Base-by-base conservation (phyloP, 2,113 vertebrate species). In the Saccopteryx leptura region DNA sequence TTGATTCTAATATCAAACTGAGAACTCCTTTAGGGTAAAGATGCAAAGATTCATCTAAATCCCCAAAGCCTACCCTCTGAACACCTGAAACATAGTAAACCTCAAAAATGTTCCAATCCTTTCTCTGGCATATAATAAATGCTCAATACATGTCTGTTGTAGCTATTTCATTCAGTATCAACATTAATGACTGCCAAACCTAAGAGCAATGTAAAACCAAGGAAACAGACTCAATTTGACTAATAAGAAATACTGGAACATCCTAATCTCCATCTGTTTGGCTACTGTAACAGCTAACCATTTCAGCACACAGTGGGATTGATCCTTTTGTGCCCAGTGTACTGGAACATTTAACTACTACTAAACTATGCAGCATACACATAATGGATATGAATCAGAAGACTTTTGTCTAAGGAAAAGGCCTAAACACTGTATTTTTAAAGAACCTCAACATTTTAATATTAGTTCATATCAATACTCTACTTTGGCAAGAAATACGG, bases 141-240 rank as follows among this genome's bases (percentile, higher is more conserved):
- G 69, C 21, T 89, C 50, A 75, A 12, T 56, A 82, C 66, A 82
- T 85, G 39, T 74, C 24, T 82, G n/a, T 52, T 39, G 2, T 56
- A 72, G 31, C 83, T 83, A 39, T 48, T 91, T 95, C 69, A 92
- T 69, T 91, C 24, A 72, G 3, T 58, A 78, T 74, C 79, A 95
- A 56, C 39, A 90, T 69, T 48, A 94, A 81, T 63, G 52, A 63
- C 58, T 86, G 71, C n/a, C 78, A 93, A 93, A 84, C 17, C 50
- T 93, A 91, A 75, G 7, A 82, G 46, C 28, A 81, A 72, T 56
- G 68, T 66, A 94, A 91, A 96, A 91, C 86, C 63, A 65, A 94
- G 46, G 50, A 95, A 18, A 95, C 17, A 9, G 66, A 92, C 33
- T 92, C 48, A 56, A 85, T 58, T 0, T 96, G 66, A 94, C 17